A percentile compares a stretch with the other conserved stretches of the same genome.
These are phyloP conservation scores for Torymus aiolomorphi DNA, from an alignment of 2,888 invertebrate genomes.

Conservation along the genomic window DNA sequence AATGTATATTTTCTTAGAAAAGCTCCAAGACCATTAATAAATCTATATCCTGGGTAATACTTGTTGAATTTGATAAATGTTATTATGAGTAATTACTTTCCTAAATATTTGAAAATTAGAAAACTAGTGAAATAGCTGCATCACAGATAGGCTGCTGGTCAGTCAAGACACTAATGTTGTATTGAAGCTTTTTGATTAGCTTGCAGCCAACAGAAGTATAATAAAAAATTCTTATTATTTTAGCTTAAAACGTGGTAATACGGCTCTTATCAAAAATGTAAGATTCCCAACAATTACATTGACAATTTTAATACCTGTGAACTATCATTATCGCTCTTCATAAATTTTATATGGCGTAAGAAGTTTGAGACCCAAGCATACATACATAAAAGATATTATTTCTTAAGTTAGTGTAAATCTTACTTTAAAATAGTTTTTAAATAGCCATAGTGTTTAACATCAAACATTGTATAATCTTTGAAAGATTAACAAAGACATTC, in stretches of 20 bases:
- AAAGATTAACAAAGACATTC: too few relatives aligned
- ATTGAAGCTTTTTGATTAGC: constrained; percentile 13
- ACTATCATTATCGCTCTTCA: neutral
- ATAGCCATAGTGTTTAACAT: too few relatives aligned
- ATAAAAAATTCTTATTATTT: constrained; percentile 7
- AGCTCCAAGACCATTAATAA: too few relatives aligned
- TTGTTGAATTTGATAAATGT: too few relatives aligned
- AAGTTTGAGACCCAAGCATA: neutral
- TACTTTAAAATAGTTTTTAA: too few relatives aligned
- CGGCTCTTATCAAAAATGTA: constrained; percentile 1
- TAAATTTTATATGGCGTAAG: constrained; percentile 6
- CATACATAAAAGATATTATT: neutral
- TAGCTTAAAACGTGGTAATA: constrained; percentile 5
- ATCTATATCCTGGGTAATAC: too few relatives aligned
- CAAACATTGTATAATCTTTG: too few relatives aligned
- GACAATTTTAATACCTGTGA: constrained; percentile 22
- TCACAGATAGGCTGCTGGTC: constrained; percentile 38
- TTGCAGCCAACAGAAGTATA: neutral
- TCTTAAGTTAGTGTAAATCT: too few relatives aligned
- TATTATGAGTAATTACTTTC: too few relatives aligned
- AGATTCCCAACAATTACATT: neutral
- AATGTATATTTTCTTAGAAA: too few relatives aligned
- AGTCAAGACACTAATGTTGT: constrained; percentile 18
- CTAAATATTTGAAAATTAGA: too few relatives aligned
- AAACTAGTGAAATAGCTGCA: neutral